Evolutionary conservation across 2,113 vertebrate species (phyloP), one percentile per base, ranked within the genome.

Genomic region (Illadopsis cleaveri): DNA sequence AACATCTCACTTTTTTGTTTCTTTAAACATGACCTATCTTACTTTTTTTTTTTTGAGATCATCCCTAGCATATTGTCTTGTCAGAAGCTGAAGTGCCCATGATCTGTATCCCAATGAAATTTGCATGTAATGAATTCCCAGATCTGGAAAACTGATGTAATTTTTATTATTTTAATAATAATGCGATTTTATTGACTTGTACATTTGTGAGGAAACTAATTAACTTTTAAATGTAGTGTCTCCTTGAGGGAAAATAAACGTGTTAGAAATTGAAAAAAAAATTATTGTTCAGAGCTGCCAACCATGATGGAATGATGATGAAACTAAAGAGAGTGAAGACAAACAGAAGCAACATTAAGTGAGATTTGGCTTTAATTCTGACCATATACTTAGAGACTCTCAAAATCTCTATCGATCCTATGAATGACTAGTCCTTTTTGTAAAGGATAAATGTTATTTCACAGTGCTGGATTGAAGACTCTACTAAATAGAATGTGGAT

Each of bases 151-250:
- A 84, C 56, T 84, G 65, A 76, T 87, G 56, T 35, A 4, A 84
- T 60, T 91, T 75, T 91, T 84, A 95, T 42, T 3, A 86, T 92
- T 83, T 89, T 84, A 91, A 86, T 82, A 97, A 64, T 75, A 87
- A 95, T 20, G 87, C 71, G 86, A 66, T 50, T 89, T 94, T 86
- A 95, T 79, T 80, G 77, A 73, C 83, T 82, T 71, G 35, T 66
- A 91, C 69, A 38, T 89, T 92, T 91, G 72, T 70, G 40, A 79
- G 45, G n/a, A 95, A 94, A 94, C 77, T 84, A 95, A 95, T 96
- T 89, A 97, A 94, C 83, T 95, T 89, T 50, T 75, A 91, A 94
- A 92, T 60, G 64, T 45, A 94, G 33, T 1, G 0, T 47, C 47
- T 91, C 72, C 56, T 89, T 66, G 35, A 45, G 54, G 58, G 1